Evolutionary conservation across 2,888 invertebrate species (phyloP).

Genomic region (Chironomus tentans): DNA sequence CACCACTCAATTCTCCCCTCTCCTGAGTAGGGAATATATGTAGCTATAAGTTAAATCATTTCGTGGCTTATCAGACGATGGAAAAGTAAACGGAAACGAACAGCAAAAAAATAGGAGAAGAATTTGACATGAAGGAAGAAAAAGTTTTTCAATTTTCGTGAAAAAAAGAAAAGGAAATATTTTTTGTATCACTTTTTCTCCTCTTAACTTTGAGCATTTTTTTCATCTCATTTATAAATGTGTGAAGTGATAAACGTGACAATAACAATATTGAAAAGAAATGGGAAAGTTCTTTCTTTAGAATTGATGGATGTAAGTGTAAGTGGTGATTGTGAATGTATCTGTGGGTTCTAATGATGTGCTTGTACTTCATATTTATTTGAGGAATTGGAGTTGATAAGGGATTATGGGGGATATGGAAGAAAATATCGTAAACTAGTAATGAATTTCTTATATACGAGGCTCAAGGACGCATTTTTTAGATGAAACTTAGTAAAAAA

Average conservation of each 20-base stretch:
- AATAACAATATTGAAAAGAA: background rate
- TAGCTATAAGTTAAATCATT: background rate
- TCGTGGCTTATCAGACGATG: background rate
- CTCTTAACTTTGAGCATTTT: background rate
- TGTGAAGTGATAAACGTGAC: background rate
- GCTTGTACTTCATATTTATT: no score
- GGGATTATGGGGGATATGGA: no score
- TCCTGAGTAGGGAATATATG: background rate
- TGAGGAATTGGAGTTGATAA: no score
- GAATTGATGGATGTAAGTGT: no score
- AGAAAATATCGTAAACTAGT: no score
- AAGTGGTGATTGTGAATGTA: no score
- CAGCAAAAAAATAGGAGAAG: background rate
- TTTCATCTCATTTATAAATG: background rate
- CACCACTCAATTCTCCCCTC: no score
- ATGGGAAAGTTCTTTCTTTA: background rate
- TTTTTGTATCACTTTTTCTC: background rate
- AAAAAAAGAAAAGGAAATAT: background rate
- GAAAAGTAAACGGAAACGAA: background rate
- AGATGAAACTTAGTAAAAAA: no score
- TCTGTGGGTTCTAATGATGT: no score
- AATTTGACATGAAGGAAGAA: background rate
- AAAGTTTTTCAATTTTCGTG: constrained; percentile 2
- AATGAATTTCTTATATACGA: no score
- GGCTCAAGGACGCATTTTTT: no score